These are phyloP conservation scores for Stenodera caucasica DNA, from an alignment of 2,888 invertebrate genomes.

Conservation along the genomic window DNA sequence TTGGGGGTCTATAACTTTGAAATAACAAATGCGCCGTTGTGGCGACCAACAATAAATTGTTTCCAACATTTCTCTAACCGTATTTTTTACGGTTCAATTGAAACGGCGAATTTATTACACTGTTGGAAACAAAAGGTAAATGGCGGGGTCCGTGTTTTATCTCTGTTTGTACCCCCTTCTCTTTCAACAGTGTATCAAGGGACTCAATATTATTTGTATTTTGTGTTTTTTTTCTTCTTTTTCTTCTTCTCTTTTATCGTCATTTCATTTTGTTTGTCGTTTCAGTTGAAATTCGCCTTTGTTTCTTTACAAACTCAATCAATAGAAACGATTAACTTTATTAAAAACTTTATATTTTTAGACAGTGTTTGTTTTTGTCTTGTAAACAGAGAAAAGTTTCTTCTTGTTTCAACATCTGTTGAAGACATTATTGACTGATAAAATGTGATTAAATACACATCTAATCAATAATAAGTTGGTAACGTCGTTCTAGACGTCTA, in stretches of 20 bases:
- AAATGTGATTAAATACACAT: neutral
- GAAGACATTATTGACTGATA: neutral
- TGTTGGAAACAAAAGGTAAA: conserved; percentile 21
- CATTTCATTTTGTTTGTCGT: no score
- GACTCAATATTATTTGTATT: neutral
- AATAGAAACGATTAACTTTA: neutral
- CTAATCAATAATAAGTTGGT: neutral
- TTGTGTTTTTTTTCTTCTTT: neutral
- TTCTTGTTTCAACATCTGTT: neutral
- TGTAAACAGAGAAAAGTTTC: neutral
- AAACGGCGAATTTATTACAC: conserved; percentile 23
- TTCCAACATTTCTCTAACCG: conserved; percentile 24
- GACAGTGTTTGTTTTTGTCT: neutral
- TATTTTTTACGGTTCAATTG: conserved; percentile 26
- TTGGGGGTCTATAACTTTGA: conserved; percentile 24
- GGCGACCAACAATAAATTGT: conserved; percentile 26
- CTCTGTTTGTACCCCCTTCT: conserved; percentile 1
- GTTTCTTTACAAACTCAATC: neutral
- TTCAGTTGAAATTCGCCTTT: neutral
- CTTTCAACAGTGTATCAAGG: neutral
- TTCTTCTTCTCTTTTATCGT: no score
- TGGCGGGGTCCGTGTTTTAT: conserved; percentile 8
- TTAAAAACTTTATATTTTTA: neutral
- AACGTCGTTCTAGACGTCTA: neutral
- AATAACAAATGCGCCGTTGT: conserved; percentile 28